Conservation (phyloP, 2,888 invertebrate genomes). For the Apotomis betuletana region DNA sequence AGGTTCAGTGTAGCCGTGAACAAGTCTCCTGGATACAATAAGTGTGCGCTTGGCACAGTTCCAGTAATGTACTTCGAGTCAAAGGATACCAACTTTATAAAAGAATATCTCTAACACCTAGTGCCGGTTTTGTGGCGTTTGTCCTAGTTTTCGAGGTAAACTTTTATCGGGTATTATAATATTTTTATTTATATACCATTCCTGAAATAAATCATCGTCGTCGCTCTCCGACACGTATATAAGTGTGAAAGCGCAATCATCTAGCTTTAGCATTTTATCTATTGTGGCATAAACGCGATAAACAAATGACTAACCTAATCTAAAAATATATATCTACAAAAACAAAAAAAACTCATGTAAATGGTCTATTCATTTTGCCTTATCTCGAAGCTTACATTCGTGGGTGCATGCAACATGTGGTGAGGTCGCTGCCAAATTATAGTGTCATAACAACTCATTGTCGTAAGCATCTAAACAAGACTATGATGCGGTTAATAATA, state of each 20-base stretch:
- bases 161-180: neutral
- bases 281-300: no score
- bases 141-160: conserved; percentile 1
- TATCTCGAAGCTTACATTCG: neutral
- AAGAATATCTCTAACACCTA: conserved; percentile 16
- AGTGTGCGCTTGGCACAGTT: conserved; percentile 29
- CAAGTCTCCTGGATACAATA: conserved; percentile 23
- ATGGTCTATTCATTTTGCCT: neutral
- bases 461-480: neutral
- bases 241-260: no score
- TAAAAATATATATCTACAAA: no score
- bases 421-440: conserved; percentile 43
- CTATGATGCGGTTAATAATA: no score
- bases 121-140: conserved; percentile 1
- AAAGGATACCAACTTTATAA: conserved; percentile 22
- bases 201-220: no score
- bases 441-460: conserved; percentile 28
- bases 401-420: conserved; percentile 45
- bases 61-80: conserved; percentile 29
- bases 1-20: neutral
- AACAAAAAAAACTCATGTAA: neutral
- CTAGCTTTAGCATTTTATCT: no score
- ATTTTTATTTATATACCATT: no score
- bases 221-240: no score
- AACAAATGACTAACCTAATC: no score